Conservation (phyloP, 2,113 vertebrate species). For the Rousettus leschenaultii region DNA sequence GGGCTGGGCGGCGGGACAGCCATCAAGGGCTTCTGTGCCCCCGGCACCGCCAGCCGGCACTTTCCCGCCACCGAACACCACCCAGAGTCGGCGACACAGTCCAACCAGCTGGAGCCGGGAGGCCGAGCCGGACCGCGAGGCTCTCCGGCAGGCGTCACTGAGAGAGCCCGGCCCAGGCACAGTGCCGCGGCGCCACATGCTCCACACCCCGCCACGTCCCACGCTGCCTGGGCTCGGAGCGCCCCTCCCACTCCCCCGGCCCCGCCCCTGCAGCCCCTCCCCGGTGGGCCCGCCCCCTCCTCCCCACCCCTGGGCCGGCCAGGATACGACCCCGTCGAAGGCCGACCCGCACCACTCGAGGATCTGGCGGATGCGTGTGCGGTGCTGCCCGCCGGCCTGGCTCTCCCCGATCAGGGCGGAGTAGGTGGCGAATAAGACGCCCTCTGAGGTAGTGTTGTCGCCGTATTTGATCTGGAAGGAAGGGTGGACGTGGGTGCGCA, state of each 20-base stretch:
- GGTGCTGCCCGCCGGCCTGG: slow-evolving; percentile 95
- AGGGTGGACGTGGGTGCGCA: neutral
- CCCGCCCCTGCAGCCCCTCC: neutral
- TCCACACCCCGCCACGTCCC: fast-evolving
- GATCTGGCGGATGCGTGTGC: slow-evolving; percentile 95
- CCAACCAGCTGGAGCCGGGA: neutral
- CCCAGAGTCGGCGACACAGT: neutral
- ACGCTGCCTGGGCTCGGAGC: neutral
- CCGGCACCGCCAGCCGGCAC: neutral
- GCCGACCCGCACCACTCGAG: slow-evolving; percentile 95
- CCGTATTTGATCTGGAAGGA: slow-evolving; percentile 94
- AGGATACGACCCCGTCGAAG: slow-evolving; percentile 99
- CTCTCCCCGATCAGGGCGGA: slow-evolving; percentile 98
- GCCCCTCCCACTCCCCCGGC: fast-evolving
- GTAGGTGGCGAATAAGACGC: slow-evolving; percentile 97
- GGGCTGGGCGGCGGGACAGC: too few relatives aligned
- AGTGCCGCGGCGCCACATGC: fast-evolving
- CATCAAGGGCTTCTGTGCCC: neutral
- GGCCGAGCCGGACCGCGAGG: neutral
- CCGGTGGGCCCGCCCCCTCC: neutral
- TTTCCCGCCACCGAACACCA: neutral
- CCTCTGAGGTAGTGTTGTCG: slow-evolving; percentile 99
- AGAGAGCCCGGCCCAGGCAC: neutral
- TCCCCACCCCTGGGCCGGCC: neutral
- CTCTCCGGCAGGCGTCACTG: too few relatives aligned